Percentiles rank a stretch among this genome's conserved stretches.
phyloP scores from a whole-genome alignment of 2,888 invertebrate species.

The Trichogramma dendrolimi region DNA sequence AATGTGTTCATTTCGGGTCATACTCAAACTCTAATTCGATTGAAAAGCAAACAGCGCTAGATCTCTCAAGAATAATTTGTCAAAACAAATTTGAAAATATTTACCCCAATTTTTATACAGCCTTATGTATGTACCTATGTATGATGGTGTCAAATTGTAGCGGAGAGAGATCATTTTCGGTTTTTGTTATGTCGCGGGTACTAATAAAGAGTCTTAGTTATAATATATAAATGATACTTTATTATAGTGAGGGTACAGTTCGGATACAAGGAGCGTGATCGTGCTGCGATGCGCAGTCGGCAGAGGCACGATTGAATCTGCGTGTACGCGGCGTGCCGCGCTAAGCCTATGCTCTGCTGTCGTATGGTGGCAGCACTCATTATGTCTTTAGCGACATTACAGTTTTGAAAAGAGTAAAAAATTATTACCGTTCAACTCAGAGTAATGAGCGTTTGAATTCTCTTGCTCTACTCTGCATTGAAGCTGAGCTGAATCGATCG shows the following conservation, averaged over 20 bases:
- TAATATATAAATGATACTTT: too few relatives aligned
- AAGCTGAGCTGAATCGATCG: constrained; percentile 18
- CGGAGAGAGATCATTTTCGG: constrained; percentile 21
- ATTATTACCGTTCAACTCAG: constrained; percentile 15
- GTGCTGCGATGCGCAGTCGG: too few relatives aligned
- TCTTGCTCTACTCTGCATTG: constrained; percentile 21
- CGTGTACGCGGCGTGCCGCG: too few relatives aligned
- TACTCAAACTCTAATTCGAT: neutral
- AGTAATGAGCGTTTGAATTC: constrained; percentile 3
- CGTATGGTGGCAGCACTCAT: too few relatives aligned
- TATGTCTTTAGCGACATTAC: too few relatives aligned
- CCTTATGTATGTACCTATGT: constrained; percentile 17
- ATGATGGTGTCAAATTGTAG: constrained; percentile 18
- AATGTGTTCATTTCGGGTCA: constrained; percentile 12
- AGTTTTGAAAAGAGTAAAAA: constrained; percentile 22
- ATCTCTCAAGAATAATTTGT: neutral
- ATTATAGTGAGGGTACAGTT: too few relatives aligned
- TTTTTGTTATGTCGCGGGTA: too few relatives aligned
- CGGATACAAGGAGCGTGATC: too few relatives aligned
- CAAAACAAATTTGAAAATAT: neutral
- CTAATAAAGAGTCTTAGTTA: too few relatives aligned
- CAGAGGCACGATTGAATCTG: too few relatives aligned
- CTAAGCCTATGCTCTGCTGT: too few relatives aligned
- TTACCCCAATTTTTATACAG: constrained; percentile 15
- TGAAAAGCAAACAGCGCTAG: neutral